Evolutionary conservation across 2,888 invertebrate species (phyloP).

Genomic region (Horisme vitalbata): DNA sequence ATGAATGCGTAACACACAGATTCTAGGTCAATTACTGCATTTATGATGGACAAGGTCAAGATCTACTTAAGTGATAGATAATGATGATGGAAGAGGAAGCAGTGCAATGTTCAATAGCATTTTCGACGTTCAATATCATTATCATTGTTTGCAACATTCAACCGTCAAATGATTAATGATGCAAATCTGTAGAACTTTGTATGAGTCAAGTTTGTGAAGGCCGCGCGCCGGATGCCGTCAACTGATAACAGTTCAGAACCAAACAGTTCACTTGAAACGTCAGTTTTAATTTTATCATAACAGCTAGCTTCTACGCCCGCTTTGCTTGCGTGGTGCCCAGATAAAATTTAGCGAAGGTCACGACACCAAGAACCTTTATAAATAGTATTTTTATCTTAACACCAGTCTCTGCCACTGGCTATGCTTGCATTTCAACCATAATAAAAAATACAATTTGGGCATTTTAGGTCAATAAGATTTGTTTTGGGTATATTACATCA

Average conservation of each 20-base stretch:
- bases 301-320: no score
- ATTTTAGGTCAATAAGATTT: no score
- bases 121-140: conserved; percentile 35
- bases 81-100: conserved; percentile 11
- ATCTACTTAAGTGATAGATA: conserved; percentile 10
- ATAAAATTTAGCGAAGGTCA: no score
- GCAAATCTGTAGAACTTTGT: conserved; percentile 50
- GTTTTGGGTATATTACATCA: no score
- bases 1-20: conserved; percentile 16
- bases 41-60: conserved; percentile 22
- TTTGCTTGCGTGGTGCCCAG: no score
- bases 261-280: conserved; percentile 21
- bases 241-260: conserved; percentile 53
- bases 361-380: no score
- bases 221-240: conserved; percentile 56
- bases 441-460: no score
- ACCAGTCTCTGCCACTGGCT: no score
- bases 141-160: no score
- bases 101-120: conserved; percentile 33
- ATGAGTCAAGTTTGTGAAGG: conserved; percentile 64
- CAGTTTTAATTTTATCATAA: conserved; percentile 6
- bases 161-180: conserved; percentile 51
- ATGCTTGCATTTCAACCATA: no score
- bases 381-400: no score
- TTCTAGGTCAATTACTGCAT: conserved; percentile 19